Evolutionary conservation across 2,797 vertebrate species (phyloP), one percentile per base, ranked within the genome.

Genomic region (Rallus crepitans): DNA sequence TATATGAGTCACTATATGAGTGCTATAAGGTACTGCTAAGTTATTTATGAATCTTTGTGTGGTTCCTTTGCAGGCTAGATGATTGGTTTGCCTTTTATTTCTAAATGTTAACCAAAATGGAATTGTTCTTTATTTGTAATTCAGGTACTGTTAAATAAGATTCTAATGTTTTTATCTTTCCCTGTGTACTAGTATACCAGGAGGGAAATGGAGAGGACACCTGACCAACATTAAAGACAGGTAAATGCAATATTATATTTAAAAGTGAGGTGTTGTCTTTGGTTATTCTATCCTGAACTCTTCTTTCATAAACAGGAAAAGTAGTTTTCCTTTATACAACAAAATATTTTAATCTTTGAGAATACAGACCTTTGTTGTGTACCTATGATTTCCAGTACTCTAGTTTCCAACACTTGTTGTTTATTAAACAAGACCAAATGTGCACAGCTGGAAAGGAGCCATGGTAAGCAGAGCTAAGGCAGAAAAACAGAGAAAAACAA

Each of bases 131-230:
- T 52, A 33, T 27, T 5, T 64, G 10, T 60, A 50, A 53, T 82
- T 89, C 12, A 35, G 11, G 10, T 89, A 61, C 59, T 65, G 11
- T 93, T 97, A 59, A 92, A 40, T 91, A 82, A 81, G 25, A 69
- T 45, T 78, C 63, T 96, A 93, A 94, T 76, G 15, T 47, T 92
- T 55, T 79, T 71, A 91, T 94, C 78, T 91, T 86, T 89, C 93
- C 56, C 79, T 72, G 15, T 63, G 79, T 96, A 47, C 89, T 97
- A 99, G 99, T 96, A 97, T 98, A 93, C 97, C 98, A 76, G 98
- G 95, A 64, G 97, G 98, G 79, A 98, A 97, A 24, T 99, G 99
- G 99, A 98, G 73, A 94, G 99, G 99, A 96, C 97, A 48, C 18
- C 98, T 98, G 95, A 98, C 98, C 81, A 97, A 31, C 6, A 76